phyloP scores from a whole-genome alignment of 1,140 invertebrate species.

The Gonioctena quinquepunctata region DNA sequence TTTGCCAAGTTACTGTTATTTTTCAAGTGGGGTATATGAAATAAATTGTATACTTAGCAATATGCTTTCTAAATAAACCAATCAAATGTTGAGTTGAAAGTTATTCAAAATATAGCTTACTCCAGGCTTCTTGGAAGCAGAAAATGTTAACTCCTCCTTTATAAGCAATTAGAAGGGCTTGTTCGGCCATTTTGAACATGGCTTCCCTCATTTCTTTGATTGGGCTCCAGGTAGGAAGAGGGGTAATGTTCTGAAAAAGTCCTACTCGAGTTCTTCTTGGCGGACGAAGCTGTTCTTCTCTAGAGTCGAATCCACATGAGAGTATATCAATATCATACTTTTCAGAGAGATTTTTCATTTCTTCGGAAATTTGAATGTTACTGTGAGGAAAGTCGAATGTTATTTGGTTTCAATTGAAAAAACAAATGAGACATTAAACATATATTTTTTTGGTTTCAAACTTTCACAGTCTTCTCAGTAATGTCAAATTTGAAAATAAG shows the following conservation, averaged over 20 bases:
- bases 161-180: slow-evolving; percentile 80
- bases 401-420: no score
- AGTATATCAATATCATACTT: slow-evolving; percentile 75
- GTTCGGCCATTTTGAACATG: slow-evolving; percentile 75
- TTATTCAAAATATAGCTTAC: slow-evolving; percentile 71
- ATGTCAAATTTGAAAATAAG: no score
- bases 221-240: slow-evolving; percentile 72
- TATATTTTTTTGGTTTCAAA: no score
- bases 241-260: slow-evolving; percentile 80
- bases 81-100: no score
- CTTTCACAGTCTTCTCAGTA: no score
- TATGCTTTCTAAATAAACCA: no score
- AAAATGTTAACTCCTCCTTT: slow-evolving; percentile 83
- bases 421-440: no score
- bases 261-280: slow-evolving; percentile 78
- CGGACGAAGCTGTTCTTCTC: slow-evolving; percentile 67
- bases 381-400: no score
- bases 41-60: no score
- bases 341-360: slow-evolving; percentile 54
- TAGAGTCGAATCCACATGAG: slow-evolving; percentile 70
- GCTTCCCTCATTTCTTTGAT: slow-evolving; percentile 78
- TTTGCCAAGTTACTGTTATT: no score
- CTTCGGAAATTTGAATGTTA: background rate
- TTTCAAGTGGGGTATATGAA: no score
- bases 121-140: slow-evolving; percentile 97